Conservation (phyloP, 2,888 invertebrate genomes). For the Willowsia nigromaculata region DNA sequence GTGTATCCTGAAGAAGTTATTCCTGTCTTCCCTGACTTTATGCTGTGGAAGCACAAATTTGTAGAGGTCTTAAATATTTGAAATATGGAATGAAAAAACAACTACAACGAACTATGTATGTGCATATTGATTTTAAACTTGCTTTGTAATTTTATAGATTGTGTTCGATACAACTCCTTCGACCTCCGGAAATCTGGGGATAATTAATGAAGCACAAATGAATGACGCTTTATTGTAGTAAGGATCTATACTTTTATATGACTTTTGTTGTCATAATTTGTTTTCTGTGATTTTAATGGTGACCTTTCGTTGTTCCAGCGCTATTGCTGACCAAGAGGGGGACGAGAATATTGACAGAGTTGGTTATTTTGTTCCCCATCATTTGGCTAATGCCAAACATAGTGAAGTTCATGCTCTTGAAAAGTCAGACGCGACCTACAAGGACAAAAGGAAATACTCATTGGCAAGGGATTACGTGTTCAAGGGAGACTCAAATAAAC, state of each 20-base stretch:
- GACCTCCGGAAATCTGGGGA: background rate
- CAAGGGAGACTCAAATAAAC: background rate
- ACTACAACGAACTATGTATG: too few species aligned
- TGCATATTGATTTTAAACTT: too few species aligned
- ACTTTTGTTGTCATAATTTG: background rate
- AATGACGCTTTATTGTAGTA: background rate
- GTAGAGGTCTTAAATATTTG: background rate
- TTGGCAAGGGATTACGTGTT: background rate
- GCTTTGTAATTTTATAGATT: background rate
- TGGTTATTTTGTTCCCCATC: background rate
- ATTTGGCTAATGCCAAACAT: background rate
- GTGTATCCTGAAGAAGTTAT: conserved; percentile 11
- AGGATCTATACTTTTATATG: background rate
- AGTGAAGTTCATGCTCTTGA: background rate
- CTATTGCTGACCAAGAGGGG: background rate
- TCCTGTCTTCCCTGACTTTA: conserved; percentile 20
- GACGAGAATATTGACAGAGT: background rate
- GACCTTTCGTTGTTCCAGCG: background rate
- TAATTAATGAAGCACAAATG: background rate
- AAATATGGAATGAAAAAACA: background rate
- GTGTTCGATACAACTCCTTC: background rate
- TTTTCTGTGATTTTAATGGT: background rate
- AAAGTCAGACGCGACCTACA: background rate
- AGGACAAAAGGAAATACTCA: background rate
- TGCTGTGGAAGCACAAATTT: background rate